These are phyloP conservation scores for Corythucha ciliata DNA, from an alignment of 2,888 invertebrate genomes.

Conservation along the genomic window DNA sequence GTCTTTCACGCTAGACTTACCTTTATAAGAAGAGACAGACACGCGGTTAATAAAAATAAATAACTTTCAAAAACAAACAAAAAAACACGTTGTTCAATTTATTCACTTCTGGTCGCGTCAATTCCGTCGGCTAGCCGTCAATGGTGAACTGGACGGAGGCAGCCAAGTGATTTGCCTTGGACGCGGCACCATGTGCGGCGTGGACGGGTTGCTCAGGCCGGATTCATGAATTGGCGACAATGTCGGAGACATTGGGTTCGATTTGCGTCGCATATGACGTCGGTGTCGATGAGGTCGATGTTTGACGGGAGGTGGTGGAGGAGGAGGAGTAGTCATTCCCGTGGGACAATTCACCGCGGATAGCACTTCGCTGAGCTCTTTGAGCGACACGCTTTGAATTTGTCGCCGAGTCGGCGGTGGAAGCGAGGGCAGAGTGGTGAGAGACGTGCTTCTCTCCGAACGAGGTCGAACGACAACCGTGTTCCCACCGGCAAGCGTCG, in stretches of 20 bases:
- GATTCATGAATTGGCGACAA: conserved; percentile 62
- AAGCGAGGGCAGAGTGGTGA: conserved; percentile 41
- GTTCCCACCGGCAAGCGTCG: conserved; percentile 20
- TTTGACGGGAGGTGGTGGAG: conserved; percentile 31
- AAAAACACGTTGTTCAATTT: no score
- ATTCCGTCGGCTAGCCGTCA: conserved; percentile 17
- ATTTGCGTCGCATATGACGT: conserved; percentile 35
- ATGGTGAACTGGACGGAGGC: conserved; percentile 26
- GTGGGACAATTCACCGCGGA: no score
- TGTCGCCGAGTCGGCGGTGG: conserved; percentile 46
- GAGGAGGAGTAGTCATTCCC: no score
- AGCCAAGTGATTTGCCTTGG: conserved; percentile 27
- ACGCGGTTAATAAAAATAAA: no score
- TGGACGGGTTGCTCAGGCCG: conserved; percentile 53
- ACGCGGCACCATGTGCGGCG: conserved; percentile 35
- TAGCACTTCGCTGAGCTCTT: conserved; percentile 49
- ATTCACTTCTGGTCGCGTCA: conserved; percentile 19
- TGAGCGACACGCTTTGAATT: conserved; percentile 45
- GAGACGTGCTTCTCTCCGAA: conserved; percentile 28
- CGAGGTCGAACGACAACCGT: conserved; percentile 21
- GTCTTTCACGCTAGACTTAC: no score
- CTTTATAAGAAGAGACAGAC: no score
- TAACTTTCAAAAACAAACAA: no score
- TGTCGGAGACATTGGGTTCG: conserved; percentile 42
- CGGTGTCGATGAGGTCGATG: conserved; percentile 26